Conservation (phyloP, 2,888 invertebrate species). For the Muschampia plurimacula region DNA sequence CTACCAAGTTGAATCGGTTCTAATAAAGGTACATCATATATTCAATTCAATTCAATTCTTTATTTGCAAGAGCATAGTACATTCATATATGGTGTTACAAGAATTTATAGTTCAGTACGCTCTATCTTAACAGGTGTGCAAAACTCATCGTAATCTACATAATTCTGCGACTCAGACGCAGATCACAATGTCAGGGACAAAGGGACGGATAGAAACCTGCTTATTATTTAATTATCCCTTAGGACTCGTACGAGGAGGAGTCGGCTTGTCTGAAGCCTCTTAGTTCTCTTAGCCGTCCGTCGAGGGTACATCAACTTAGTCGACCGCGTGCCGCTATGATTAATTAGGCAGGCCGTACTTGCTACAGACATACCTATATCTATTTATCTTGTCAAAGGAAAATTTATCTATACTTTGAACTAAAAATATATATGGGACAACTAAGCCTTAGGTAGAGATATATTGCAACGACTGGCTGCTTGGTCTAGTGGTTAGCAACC, state of each 20-base stretch:
- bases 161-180: constrained; percentile 25
- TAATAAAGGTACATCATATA: not conserved
- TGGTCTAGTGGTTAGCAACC: too few species aligned
- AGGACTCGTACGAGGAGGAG: constrained; percentile 59
- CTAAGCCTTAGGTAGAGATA: too few species aligned
- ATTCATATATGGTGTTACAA: too few species aligned
- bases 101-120: too few species aligned
- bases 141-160: too few species aligned
- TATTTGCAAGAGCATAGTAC: too few species aligned
- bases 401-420: not conserved
- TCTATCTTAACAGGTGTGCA: too few species aligned
- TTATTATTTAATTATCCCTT: constrained; percentile 76
- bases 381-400: not conserved
- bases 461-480: too few species aligned
- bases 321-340: constrained; percentile 66
- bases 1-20: too few species aligned
- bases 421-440: not conserved
- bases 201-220: constrained; percentile 65
- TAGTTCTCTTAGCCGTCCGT: constrained; percentile 45
- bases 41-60: too few species aligned
- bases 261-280: constrained; percentile 65
- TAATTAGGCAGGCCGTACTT: constrained; percentile 64
- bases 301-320: constrained; percentile 63
- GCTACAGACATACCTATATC: constrained; percentile 2
- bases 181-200: constrained; percentile 38